Conservation (phyloP, 2,113 vertebrate species). For the Aramus guarauna region DNA sequence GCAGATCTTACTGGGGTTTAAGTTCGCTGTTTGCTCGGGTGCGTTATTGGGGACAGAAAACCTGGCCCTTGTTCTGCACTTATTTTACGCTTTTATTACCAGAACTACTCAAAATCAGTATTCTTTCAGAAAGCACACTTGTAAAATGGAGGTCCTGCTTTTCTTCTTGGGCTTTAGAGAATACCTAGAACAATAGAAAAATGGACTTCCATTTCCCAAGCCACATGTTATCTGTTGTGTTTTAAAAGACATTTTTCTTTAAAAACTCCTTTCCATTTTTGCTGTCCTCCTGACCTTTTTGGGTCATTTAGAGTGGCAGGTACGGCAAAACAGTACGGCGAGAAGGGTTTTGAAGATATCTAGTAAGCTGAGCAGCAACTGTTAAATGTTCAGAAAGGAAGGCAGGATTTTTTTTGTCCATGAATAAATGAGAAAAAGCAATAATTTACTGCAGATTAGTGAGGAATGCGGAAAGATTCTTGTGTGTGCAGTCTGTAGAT, state of each 20-base stretch:
- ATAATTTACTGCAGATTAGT: neutral
- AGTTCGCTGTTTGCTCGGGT: neutral
- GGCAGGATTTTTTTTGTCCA: neutral
- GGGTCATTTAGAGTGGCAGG: neutral
- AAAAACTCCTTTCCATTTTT: neutral
- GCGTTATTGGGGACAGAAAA: neutral
- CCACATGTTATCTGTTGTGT: neutral
- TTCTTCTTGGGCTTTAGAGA: neutral
- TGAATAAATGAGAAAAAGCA: neutral
- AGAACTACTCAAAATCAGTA: neutral
- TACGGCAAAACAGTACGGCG: neutral
- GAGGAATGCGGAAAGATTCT: neutral
- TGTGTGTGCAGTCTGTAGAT: neutral
- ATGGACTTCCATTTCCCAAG: neutral
- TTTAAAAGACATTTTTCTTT: neutral
- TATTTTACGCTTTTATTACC: neutral
- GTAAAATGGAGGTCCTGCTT: neutral
- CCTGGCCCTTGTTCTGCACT: neutral
- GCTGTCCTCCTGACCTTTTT: neutral
- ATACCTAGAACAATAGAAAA: neutral
- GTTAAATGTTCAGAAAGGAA: neutral
- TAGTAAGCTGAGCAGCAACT: neutral
- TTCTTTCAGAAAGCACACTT: neutral
- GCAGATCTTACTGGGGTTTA: neutral
- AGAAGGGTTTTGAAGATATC: neutral